phyloP scores from a whole-genome alignment of 2,797 vertebrate species.

The Coendou prehensilis region DNA sequence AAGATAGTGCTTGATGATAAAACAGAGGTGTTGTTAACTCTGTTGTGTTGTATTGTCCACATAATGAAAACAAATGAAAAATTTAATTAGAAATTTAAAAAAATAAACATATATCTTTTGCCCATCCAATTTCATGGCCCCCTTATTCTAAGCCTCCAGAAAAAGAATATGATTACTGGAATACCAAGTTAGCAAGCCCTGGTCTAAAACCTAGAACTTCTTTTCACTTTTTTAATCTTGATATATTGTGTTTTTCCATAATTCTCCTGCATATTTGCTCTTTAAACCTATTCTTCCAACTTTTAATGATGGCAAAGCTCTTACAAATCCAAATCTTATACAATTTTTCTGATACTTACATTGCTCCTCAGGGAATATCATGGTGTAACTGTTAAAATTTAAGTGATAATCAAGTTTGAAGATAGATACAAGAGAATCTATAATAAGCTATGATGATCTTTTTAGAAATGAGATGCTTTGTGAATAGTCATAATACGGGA shows the following conservation, averaged over 20 bases:
- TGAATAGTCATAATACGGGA: background rate
- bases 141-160: background rate
- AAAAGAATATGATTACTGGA: background rate
- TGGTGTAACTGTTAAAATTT: background rate
- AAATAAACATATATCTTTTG: background rate
- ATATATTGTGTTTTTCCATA: background rate
- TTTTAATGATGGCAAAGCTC: background rate
- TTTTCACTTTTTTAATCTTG: background rate
- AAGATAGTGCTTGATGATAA: background rate
- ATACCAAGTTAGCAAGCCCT: background rate
- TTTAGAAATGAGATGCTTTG: slow-evolving; percentile 34
- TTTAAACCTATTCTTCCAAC: no score
- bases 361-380: background rate
- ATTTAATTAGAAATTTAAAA: background rate
- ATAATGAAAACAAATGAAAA: background rate
- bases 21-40: background rate
- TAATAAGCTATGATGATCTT: background rate
- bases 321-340: background rate
- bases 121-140: background rate
- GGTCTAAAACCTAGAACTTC: background rate
- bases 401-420: slow-evolving; percentile 4
- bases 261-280: background rate
- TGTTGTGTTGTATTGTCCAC: background rate
- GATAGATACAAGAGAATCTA: background rate
- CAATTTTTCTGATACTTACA: background rate